These are phyloP conservation scores for Chaitophorus viminalis DNA, from an alignment of 2,888 invertebrate species.

Conservation along the genomic window DNA sequence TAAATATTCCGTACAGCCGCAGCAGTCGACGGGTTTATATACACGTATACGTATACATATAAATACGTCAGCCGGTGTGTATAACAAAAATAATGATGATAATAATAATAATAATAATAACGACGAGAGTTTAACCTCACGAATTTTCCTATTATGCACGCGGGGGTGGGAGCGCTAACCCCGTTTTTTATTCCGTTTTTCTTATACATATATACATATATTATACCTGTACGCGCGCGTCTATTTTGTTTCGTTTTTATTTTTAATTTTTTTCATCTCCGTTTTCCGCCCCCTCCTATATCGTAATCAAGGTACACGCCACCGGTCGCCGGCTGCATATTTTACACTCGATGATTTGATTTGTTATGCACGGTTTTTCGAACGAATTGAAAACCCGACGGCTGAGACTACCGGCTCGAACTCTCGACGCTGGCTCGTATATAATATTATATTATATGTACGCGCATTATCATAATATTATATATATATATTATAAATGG, in stretches of 20 bases:
- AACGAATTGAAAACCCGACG: conserved; percentile 49
- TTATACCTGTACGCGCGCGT: too few species aligned
- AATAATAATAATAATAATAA: conserved; percentile 19
- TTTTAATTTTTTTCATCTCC: too few species aligned
- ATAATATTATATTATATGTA: background rate
- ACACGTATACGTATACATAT: too few species aligned
- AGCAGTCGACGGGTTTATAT: background rate
- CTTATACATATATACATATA: background rate
- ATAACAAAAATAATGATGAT: too few species aligned
- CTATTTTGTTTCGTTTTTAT: background rate
- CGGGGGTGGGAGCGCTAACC: conserved; percentile 43
- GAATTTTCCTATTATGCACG: background rate
- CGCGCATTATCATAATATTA: background rate
- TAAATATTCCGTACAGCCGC: background rate
- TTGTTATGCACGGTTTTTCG: conserved; percentile 64
- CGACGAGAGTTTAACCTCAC: conserved; percentile 37
- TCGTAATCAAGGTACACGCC: too few species aligned
- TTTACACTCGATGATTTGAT: conserved; percentile 63
- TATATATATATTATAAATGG: background rate
- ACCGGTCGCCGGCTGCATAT: conserved; percentile 62
- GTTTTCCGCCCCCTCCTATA: background rate
- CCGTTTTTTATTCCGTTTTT: conserved; percentile 8
- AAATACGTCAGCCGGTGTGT: background rate
- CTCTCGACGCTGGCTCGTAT: background rate
- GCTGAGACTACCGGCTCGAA: too few species aligned